Base-by-base conservation (phyloP, 2,888 invertebrate genomes). In the Nebria brevicollis region DNA sequence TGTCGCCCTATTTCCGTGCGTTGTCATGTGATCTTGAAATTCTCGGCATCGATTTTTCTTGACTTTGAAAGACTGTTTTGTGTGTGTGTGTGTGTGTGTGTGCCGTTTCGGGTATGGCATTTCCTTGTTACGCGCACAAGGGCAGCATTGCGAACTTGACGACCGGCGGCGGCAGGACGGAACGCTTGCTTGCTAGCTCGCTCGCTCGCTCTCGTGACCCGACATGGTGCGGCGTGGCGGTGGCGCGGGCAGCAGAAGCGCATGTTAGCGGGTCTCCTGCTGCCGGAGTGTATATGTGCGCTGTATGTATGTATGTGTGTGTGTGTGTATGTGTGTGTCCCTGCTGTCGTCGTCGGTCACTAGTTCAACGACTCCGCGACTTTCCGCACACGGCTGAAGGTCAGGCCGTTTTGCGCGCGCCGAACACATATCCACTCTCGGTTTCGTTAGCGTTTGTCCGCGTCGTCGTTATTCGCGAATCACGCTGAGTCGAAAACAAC, bases 291-390 rank as follows among this genome's bases (percentile, higher is more conserved):
- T 54, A 13, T 54, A 8, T 13, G 54, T 54, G 34, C 34, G 34
- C 34, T 34, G 34, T 34, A 4, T 54, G 2, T 54, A 7, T 54
- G 4, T 54, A 6, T 20, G 1, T 20, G 2, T 54, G 1, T 54
- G 13, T 54, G 54, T 54, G 54, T 54, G 13, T 54, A 6, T 54
- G 54, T 54, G 54, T 54, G 54, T 54, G 54, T 54, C 54, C 82
- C 77, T 74, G 82, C 75, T 68, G 80, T 75, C 82, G 82, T 82
- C 81, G 77, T 84, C 88, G 89, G 88, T 88, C 88, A 88, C 87
- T 89, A 85, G 89, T 89, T 89, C 89, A 89, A 88, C 89, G 89
- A 89, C 89, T 88, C 87, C 85, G 87, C 88, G 88, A 88, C 89
- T 89, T 89, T 89, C 89, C 88, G 89, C 88, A 87, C 87, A 85